phyloP scores from a whole-genome alignment of 1,140 invertebrate species.

The Diuraphis noxia region DNA sequence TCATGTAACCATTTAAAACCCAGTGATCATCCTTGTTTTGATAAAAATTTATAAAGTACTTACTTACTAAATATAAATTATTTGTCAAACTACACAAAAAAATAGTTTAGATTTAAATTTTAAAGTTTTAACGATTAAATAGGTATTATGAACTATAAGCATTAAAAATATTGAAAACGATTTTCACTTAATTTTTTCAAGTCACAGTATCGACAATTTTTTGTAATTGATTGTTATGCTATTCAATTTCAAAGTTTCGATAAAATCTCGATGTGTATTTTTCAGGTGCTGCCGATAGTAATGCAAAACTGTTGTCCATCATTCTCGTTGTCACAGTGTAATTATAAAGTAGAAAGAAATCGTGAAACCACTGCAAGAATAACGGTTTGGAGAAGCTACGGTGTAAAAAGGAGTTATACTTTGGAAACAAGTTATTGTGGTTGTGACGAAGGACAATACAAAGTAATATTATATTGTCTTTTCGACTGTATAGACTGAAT shows the following conservation, averaged over 20 bases:
- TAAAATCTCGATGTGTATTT: neutral
- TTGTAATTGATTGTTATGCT: too few relatives aligned
- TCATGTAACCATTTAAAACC: neutral
- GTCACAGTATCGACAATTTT: too few relatives aligned
- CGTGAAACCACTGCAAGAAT: conserved; percentile 84
- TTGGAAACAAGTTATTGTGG: conserved; percentile 88
- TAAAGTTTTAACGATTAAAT: neutral
- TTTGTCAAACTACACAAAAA: neutral
- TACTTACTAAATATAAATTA: neutral
- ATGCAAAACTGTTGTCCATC: conserved; percentile 71
- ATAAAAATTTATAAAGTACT: neutral
- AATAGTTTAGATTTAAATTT: neutral
- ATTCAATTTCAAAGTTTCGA: too few relatives aligned
- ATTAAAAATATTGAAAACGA: neutral
- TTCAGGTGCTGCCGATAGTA: conserved; percentile 70
- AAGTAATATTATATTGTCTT: conserved; percentile 61
- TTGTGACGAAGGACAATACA: conserved; percentile 76
- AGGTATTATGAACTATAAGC: too few relatives aligned
- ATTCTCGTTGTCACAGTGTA: conserved; percentile 76
- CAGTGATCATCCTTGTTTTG: neutral
- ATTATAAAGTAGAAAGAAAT: conserved; percentile 75
- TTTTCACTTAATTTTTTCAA: too few relatives aligned
- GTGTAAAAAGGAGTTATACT: conserved; percentile 76
- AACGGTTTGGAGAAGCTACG: conserved; percentile 82
- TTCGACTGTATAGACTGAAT: neutral